Conservation (phyloP, 1,140 invertebrate genomes). For the Polypedilum pembai region DNA sequence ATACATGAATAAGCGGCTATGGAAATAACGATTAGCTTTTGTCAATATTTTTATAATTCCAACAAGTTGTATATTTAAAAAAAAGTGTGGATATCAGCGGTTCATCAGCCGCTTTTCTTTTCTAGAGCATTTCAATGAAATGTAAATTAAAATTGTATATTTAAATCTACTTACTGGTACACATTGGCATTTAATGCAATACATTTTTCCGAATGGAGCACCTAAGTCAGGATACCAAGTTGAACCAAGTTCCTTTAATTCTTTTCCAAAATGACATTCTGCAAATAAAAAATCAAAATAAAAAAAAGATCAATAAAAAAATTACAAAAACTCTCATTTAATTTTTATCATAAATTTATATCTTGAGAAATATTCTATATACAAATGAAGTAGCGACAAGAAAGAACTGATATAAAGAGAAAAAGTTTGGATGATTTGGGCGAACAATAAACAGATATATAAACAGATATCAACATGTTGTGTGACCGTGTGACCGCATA, state of each 20-base stretch:
- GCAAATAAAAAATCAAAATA: slow-evolving; percentile 48
- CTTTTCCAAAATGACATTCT: slow-evolving; percentile 86
- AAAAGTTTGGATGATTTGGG: too few relatives aligned
- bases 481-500: background rate
- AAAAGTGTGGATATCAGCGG: too few relatives aligned
- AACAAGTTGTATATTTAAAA: too few relatives aligned
- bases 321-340: slow-evolving; percentile 17
- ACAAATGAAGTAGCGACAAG: background rate
- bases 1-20: too few relatives aligned
- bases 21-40: too few relatives aligned
- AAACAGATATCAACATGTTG: background rate
- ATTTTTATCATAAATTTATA: background rate
- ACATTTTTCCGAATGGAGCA: slow-evolving; percentile 84
- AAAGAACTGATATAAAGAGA: background rate
- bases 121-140: background rate
- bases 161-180: slow-evolving; percentile 64
- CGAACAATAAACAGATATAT: too few relatives aligned
- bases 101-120: too few relatives aligned
- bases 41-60: too few relatives aligned
- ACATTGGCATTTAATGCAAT: slow-evolving; percentile 89
- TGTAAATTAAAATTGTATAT: background rate
- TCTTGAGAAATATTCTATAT: background rate
- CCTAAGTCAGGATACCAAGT: slow-evolving; percentile 85
- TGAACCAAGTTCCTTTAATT: slow-evolving; percentile 73
- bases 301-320: slow-evolving; percentile 26